Evolutionary conservation across 2,113 vertebrate species (phyloP), one percentile per base, ranked within the genome.

Genomic region (Notarius quadriscutis): DNA sequence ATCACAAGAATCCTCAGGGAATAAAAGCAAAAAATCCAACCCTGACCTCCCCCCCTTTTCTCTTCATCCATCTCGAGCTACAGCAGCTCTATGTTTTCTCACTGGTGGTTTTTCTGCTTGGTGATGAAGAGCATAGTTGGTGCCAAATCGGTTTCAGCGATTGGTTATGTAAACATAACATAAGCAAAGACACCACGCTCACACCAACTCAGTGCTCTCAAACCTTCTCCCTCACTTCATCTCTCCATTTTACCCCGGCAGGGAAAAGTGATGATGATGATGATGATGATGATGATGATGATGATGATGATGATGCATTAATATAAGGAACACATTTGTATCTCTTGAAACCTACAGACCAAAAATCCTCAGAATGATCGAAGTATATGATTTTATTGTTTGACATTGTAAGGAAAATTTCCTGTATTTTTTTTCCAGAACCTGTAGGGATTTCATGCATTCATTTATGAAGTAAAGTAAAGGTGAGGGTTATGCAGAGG

Each of bases 111-210:
- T 86, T 84, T 81, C 41, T 10, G 55, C 30, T 81, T 84, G 57
- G 63, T 72, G 27, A 51, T 81, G 57, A 27, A 79, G 53, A 5
- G 25, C 27, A 20, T 67, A 63, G 51, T 15, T 15, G n/a, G 84
- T 67, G 58, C 84, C 65, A 88, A 79, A 83, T 86, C 15, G 10
- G 74, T 15, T 67, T 67, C 48, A 84, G 60, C 18, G 15, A 69
- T 67, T 30, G 69, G 34, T 87, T 87, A 88, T 87, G 71, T 83
- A 90, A 90, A 90, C 71, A 62, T 81, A 86, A 22, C 62, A 83
- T 87, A 87, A 78, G 60, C 58, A 82, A 80, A 53, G 10, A 7
- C 50, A 25, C 77, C 75, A 69, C 48, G 20, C 80, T 62, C 78
- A 74, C 86, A 78, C 34, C 27, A 11, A 58, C n/a, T 22, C 79